These are phyloP conservation scores for Peromyscus melanophrys DNA, from an alignment of 2,797 vertebrate species.

Conservation along the genomic window DNA sequence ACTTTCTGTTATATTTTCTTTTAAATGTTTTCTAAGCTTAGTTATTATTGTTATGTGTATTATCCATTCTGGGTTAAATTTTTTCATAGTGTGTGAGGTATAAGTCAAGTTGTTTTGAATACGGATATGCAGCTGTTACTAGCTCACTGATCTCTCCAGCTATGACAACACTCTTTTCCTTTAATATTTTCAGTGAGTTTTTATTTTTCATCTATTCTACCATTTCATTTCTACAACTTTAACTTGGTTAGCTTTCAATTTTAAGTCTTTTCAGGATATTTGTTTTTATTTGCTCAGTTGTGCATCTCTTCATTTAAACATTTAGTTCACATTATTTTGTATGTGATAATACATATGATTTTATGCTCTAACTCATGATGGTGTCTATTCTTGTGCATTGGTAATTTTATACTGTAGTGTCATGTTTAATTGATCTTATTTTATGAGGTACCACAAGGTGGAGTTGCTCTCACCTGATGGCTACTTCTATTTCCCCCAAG, in stretches of 20 bases:
- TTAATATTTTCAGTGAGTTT: not conserved
- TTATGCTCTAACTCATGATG: not conserved
- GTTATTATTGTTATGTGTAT: not conserved
- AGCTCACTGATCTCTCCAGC: not conserved
- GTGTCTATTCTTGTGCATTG: not conserved
- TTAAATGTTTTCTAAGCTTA: not conserved
- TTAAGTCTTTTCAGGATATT: not conserved
- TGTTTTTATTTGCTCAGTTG: conserved; percentile 38
- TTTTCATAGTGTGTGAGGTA: not conserved
- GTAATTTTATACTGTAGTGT: not conserved
- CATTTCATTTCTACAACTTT: conserved; percentile 30
- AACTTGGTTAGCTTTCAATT: not conserved
- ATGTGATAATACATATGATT: not conserved
- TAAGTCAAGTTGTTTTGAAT: not conserved
- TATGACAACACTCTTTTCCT: not conserved
- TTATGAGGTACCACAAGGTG: not conserved
- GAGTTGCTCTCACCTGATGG: not conserved
- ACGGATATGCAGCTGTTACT: not conserved
- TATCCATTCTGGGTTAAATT: not conserved
- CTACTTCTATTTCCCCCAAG: not conserved
- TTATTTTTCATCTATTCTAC: not conserved
- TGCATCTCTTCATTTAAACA: not conserved
- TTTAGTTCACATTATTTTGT: conserved; percentile 31
- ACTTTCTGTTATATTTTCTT: conserved; percentile 24
- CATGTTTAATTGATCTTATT: not conserved